These are phyloP conservation scores for Protophormia terraenovae DNA, from an alignment of 2,888 invertebrate species.

Conservation along the genomic window DNA sequence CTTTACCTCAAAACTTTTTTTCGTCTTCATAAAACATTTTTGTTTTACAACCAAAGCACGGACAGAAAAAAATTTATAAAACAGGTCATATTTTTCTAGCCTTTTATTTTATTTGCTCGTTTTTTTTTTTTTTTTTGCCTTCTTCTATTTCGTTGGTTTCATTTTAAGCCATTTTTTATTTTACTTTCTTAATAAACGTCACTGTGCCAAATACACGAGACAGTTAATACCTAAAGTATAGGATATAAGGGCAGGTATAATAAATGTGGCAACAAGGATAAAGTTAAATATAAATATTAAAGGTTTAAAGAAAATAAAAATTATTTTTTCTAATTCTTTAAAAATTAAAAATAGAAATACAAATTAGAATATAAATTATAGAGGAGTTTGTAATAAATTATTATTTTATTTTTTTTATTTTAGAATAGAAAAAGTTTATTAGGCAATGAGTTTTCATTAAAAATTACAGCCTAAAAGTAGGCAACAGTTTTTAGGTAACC, in stretches of 20 bases:
- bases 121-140: background rate
- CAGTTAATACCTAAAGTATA: constrained; percentile 2
- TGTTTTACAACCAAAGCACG: constrained; percentile 28
- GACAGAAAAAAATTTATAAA: background rate
- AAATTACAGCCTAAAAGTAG: no score
- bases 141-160: constrained; percentile 30
- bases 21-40: constrained; percentile 19
- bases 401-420: background rate
- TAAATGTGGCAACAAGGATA: constrained; percentile 6
- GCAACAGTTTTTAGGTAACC: background rate
- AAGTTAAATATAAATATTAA: constrained; percentile 38
- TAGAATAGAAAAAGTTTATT: background rate
- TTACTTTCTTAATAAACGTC: constrained; percentile 59
- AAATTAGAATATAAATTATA: constrained; percentile 31
- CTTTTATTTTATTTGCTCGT: constrained; percentile 46
- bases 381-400: background rate
- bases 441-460: no score
- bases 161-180: constrained; percentile 49
- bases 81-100: constrained; percentile 51
- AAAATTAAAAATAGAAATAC: constrained; percentile 23
- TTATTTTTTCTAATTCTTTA: background rate
- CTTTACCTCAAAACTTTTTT: background rate
- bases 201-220: constrained; percentile 37
- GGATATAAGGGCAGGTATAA: constrained; percentile 1
- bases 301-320: constrained; percentile 19